A percentile compares a stretch with the other conserved stretches of the same genome.
phyloP scores from a whole-genome alignment of 2,113 vertebrate genomes.

The cat (Felis catus) region DNA sequence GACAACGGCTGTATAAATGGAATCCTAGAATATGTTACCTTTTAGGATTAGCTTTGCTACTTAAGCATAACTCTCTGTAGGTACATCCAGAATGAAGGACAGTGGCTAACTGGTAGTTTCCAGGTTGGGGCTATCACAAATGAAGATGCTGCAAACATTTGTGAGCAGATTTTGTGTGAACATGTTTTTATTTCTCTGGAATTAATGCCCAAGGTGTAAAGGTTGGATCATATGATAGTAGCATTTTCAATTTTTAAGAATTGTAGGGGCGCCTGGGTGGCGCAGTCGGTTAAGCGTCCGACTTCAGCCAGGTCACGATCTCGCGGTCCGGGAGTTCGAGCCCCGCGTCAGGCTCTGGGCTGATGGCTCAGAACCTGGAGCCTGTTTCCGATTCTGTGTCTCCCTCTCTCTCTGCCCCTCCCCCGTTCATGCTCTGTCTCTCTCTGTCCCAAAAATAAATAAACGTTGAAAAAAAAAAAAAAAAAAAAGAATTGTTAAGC shows the following conservation, averaged over 20 bases:
- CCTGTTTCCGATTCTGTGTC: too few relatives aligned
- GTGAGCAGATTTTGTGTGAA: background rate
- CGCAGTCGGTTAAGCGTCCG: too few relatives aligned
- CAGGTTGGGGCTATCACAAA: background rate
- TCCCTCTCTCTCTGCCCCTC: too few relatives aligned
- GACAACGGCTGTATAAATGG: background rate
- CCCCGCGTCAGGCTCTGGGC: too few relatives aligned
- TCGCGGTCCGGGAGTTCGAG: too few relatives aligned
- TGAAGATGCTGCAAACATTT: background rate
- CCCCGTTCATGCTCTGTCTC: too few relatives aligned
- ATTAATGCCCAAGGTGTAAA: background rate
- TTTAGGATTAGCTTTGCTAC: background rate
- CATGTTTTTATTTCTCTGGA: background rate
- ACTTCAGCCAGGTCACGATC: too few relatives aligned
- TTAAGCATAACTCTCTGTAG: background rate
- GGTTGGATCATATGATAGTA: background rate
- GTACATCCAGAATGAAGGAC: too few relatives aligned
- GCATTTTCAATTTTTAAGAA: background rate
- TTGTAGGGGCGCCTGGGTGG: too few relatives aligned
- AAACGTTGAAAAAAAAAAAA: too few relatives aligned
- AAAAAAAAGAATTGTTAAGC: background rate
- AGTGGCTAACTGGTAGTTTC: background rate
- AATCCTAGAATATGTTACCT: background rate
- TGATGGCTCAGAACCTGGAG: too few relatives aligned
- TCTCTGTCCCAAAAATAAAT: too few relatives aligned